A percentile compares a stretch with the other conserved stretches of the same genome.
These are phyloP conservation scores for Trachemys scripta DNA, from an alignment of 2,113 vertebrate genomes.

Conservation along the genomic window DNA sequence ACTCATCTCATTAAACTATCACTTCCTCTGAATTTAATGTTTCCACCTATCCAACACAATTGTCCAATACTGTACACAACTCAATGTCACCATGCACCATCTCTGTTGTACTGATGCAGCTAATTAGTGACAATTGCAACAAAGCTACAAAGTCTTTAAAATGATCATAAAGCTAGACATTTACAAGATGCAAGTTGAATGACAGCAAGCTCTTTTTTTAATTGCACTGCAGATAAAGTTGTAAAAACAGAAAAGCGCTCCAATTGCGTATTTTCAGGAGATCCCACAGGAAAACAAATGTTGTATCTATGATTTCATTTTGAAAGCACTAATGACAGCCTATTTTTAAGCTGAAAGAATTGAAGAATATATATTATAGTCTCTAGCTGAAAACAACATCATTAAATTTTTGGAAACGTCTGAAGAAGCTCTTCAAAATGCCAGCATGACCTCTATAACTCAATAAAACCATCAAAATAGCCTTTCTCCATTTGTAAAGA, in stretches of 20 bases:
- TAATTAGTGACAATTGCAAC: slow-evolving; percentile 36
- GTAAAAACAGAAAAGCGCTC: background rate
- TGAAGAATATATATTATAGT: slow-evolving; percentile 28
- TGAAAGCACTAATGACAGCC: slow-evolving; percentile 3
- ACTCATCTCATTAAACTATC: slow-evolving; percentile 5
- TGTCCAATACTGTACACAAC: background rate
- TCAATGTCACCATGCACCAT: slow-evolving; percentile 4
- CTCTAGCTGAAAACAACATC: slow-evolving; percentile 54
- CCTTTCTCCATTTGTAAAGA: slow-evolving; percentile 1
- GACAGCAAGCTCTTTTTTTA: slow-evolving; percentile 31
- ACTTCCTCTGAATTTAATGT: slow-evolving; percentile 19
- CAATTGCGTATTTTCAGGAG: background rate
- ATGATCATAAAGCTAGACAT: slow-evolving; percentile 41
- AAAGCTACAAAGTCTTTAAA: slow-evolving; percentile 24
- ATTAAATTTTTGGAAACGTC: slow-evolving; percentile 49
- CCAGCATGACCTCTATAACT: slow-evolving; percentile 43
- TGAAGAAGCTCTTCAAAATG: slow-evolving; percentile 67
- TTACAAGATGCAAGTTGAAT: slow-evolving; percentile 13
- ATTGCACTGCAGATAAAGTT: background rate
- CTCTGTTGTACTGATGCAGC: slow-evolving; percentile 18
- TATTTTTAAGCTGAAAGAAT: slow-evolving; percentile 47
- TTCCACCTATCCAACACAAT: background rate
- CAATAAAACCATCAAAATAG: slow-evolving; percentile 62
- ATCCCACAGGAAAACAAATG: background rate
- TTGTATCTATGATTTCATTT: slow-evolving; percentile 33